phyloP scores from a whole-genome alignment of 1,140 invertebrate species.

The Nymphalis io region DNA sequence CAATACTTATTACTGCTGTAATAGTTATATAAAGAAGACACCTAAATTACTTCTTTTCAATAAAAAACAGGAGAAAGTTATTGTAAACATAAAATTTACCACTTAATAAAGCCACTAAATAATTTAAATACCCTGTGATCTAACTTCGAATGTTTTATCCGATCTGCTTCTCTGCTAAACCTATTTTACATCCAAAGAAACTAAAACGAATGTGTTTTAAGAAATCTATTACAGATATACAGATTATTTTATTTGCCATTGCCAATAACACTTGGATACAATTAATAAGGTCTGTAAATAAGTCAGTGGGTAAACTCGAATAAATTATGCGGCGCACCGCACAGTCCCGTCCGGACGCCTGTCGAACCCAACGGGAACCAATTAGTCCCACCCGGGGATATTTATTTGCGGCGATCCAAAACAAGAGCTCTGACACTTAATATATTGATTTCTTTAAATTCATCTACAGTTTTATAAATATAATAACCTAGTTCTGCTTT shows the following conservation, averaged over 20 bases:
- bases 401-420: constrained; percentile 75
- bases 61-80: too few species aligned
- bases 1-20: too few species aligned
- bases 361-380: constrained; percentile 73
- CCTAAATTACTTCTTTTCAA: too few species aligned
- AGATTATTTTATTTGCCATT: not conserved
- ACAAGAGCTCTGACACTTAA: constrained; percentile 59
- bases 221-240: not conserved
- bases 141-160: too few species aligned
- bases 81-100: too few species aligned
- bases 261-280: constrained; percentile 17
- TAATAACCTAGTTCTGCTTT: not conserved
- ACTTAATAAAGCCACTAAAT: too few species aligned
- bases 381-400: constrained; percentile 73
- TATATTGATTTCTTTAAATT: constrained; percentile 59
- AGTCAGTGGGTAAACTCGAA: constrained; percentile 53
- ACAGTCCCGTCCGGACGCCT: constrained; percentile 57
- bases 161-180: too few species aligned
- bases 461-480: constrained; percentile 4
- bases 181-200: too few species aligned
- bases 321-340: constrained; percentile 71
- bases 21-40: too few species aligned
- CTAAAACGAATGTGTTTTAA: too few species aligned
- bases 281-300: constrained; percentile 56
- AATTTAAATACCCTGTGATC: too few species aligned